These are phyloP conservation scores for Pterocles gutturalis DNA, from an alignment of 2,113 vertebrate genomes.

Conservation along the genomic window DNA sequence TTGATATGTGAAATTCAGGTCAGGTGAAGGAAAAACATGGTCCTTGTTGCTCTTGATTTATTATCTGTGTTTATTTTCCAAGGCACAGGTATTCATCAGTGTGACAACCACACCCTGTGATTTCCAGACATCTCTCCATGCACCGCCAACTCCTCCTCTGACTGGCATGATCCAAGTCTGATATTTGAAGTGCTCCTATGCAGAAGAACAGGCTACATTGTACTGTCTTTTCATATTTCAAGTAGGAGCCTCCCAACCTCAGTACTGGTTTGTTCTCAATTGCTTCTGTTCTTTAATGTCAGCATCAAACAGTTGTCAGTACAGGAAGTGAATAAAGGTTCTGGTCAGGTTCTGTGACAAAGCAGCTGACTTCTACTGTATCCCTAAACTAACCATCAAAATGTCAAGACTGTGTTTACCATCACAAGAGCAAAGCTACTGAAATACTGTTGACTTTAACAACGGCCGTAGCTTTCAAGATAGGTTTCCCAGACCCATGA, in stretches of 20 bases:
- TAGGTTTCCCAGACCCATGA: background rate
- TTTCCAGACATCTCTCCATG: background rate
- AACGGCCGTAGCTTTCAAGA: background rate
- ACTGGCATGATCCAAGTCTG: rapidly evolving
- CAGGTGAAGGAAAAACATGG: background rate
- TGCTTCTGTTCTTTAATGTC: background rate
- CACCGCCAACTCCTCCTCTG: background rate
- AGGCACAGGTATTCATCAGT: background rate
- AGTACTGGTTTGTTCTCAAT: background rate
- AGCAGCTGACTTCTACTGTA: background rate
- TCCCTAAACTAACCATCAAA: too few relatives aligned
- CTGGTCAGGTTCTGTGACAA: background rate
- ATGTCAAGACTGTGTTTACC: too few relatives aligned
- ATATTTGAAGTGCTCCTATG: background rate
- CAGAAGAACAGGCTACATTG: background rate
- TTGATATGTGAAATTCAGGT: background rate
- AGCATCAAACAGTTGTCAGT: background rate
- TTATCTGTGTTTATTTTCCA: background rate
- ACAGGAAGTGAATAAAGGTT: background rate
- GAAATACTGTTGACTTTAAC: background rate
- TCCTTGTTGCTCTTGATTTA: background rate
- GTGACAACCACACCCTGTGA: too few relatives aligned
- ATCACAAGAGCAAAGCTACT: background rate
- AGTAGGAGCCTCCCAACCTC: background rate
- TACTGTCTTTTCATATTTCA: background rate